phyloP scores from a whole-genome alignment of 2,888 invertebrate genomes.

The Microplitis manilae region DNA sequence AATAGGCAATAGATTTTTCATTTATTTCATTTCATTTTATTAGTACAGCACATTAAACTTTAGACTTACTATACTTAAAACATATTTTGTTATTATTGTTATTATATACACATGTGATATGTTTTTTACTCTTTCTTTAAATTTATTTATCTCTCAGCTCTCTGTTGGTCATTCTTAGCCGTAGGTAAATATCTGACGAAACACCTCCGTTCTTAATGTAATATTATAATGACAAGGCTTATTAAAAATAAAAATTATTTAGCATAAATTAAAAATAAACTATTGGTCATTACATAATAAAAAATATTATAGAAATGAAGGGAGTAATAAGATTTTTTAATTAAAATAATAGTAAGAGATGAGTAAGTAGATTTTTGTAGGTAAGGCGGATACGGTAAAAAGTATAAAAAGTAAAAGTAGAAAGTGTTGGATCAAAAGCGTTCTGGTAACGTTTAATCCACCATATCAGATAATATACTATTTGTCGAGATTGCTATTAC shows the following conservation, averaged over 20 bases:
- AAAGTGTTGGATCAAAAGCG: constrained; percentile 22
- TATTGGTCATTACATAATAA: neutral
- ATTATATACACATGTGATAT: too few relatives aligned
- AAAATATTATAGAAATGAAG: neutral
- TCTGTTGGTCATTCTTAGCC: neutral
- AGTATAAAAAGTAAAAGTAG: constrained; percentile 28
- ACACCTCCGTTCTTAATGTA: neutral
- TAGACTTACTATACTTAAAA: too few relatives aligned
- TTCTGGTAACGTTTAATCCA: neutral
- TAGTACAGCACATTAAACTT: too few relatives aligned
- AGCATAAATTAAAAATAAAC: neutral
- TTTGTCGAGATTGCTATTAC: constrained; percentile 20
- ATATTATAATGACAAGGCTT: too few relatives aligned
- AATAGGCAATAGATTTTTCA: neutral
- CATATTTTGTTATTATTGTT: too few relatives aligned
- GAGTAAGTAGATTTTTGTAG: neutral
- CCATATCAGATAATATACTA: constrained; percentile 17
- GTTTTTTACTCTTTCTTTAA: neutral
- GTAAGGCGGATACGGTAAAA: neutral
- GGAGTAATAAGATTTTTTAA: neutral
- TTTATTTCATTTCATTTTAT: too few relatives aligned
- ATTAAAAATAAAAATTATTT: too few relatives aligned
- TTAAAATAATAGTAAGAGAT: constrained; percentile 1
- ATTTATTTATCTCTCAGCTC: neutral
- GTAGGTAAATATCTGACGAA: neutral